These are phyloP conservation scores for Ambastaia sidthimunki DNA, from an alignment of 2,797 vertebrate species.

Conservation along the genomic window DNA sequence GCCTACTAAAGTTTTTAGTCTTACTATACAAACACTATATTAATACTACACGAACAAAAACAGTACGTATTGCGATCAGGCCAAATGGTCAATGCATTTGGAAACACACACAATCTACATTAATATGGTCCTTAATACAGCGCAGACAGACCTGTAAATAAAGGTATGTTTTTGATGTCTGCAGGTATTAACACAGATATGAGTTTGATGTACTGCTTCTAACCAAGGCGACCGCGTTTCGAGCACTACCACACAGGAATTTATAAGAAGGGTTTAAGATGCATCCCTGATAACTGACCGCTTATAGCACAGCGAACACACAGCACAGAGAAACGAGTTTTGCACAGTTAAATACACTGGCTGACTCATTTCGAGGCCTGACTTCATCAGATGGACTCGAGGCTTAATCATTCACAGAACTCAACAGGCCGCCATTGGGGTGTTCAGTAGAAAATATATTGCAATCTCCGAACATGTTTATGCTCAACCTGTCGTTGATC, in stretches of 20 bases:
- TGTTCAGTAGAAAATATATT: neutral
- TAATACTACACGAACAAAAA: too few species aligned
- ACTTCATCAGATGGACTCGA: conserved; percentile 23
- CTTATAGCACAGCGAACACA: neutral
- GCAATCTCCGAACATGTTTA: conserved; percentile 6
- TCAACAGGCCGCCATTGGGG: conserved; percentile 20
- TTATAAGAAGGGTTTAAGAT: neutral
- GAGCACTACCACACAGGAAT: neutral
- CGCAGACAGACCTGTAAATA: neutral
- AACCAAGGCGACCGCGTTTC: neutral
- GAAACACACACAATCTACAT: neutral
- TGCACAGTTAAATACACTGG: neutral
- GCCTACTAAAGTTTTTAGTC: neutral
- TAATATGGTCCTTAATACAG: neutral
- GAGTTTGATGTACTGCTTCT: neutral
- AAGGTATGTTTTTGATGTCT: neutral
- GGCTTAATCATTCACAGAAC: conserved; percentile 33
- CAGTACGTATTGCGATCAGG: too few species aligned
- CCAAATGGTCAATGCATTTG: neutral
- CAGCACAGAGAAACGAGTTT: neutral
- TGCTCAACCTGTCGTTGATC: conserved; percentile 17
- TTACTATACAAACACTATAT: neutral
- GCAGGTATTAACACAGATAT: neutral
- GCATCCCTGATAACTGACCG: neutral
- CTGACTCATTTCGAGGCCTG: conserved; percentile 12